These are phyloP conservation scores for Ladona fulva DNA, from an alignment of 1,140 invertebrate genomes.

Conservation along the genomic window DNA sequence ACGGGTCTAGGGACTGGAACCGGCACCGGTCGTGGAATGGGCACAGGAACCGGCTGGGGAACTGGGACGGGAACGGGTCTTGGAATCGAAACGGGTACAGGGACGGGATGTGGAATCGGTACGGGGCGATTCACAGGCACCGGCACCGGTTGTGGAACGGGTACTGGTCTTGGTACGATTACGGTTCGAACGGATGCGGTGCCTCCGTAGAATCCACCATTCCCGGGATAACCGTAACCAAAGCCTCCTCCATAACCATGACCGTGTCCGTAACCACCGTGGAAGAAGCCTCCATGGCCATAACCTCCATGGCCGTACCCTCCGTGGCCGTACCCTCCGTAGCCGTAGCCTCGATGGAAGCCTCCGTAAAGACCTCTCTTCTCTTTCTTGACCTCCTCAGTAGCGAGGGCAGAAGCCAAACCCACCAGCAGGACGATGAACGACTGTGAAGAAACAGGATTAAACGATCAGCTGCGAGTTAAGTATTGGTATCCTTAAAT, in stretches of 20 bases:
- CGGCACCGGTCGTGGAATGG: background rate
- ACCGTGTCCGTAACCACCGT: background rate
- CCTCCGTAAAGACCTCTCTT: too few species aligned
- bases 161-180: background rate
- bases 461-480: too few species aligned
- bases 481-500: too few species aligned
- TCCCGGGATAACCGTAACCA: constrained; percentile 32
- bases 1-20: background rate
- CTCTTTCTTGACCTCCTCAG: too few species aligned
- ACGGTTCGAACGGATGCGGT: background rate
- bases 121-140: background rate
- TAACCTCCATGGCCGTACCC: too few species aligned
- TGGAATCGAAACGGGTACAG: background rate
- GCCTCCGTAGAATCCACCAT: constrained; percentile 29
- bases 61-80: background rate
- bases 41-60: background rate
- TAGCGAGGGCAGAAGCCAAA: too few species aligned
- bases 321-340: too few species aligned
- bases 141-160: background rate
- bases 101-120: background rate
- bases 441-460: too few species aligned
- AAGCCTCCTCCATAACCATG: constrained; percentile 26
- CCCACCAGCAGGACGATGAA: too few species aligned
- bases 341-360: too few species aligned
- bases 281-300: too few species aligned